phyloP scores from a whole-genome alignment of 2,888 invertebrate genomes.

The Drosophila cognata region DNA sequence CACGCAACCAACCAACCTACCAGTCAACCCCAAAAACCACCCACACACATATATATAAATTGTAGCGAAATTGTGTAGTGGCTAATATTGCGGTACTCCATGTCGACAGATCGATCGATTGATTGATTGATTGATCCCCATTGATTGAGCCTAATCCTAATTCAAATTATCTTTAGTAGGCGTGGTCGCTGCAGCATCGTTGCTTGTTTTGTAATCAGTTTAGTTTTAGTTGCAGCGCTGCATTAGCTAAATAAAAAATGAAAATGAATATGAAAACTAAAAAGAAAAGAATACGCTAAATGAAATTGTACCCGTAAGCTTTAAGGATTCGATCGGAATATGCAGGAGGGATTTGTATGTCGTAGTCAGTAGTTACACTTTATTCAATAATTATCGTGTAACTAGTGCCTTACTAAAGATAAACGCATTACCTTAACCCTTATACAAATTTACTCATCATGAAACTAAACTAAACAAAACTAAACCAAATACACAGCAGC shows the following conservation, averaged over 20 bases:
- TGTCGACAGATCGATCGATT: conserved; percentile 23
- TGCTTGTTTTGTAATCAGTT: conserved; percentile 57
- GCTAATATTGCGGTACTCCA: conserved; percentile 13
- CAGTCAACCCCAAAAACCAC: conserved; percentile 16
- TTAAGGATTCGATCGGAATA: conserved; percentile 57
- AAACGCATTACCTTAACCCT: conserved; percentile 83
- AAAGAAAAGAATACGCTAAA: conserved; percentile 64
- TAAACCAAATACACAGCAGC: conserved; percentile 36
- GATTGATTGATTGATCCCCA: conserved; percentile 24
- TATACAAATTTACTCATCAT: conserved; percentile 77
- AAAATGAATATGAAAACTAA: conserved; percentile 37
- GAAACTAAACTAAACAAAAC: conserved; percentile 24
- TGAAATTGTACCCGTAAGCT: conserved; percentile 72
- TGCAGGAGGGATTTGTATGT: conserved; percentile 52
- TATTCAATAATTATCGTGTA: conserved; percentile 80
- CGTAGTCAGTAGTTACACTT: conserved; percentile 85
- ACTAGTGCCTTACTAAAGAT: conserved; percentile 85
- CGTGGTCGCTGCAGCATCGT: conserved; percentile 32
- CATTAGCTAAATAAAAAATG: conserved; percentile 45
- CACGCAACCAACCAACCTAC: conserved; percentile 41
- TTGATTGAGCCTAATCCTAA: conserved; percentile 20
- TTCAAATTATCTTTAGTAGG: conserved; percentile 74
- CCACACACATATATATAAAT: conserved; percentile 33
- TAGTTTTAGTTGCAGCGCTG: conserved; percentile 57
- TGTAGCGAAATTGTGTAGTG: conserved; percentile 27